phyloP scores from a whole-genome alignment of 2,113 vertebrate species.

The Oreochromis niloticus region DNA sequence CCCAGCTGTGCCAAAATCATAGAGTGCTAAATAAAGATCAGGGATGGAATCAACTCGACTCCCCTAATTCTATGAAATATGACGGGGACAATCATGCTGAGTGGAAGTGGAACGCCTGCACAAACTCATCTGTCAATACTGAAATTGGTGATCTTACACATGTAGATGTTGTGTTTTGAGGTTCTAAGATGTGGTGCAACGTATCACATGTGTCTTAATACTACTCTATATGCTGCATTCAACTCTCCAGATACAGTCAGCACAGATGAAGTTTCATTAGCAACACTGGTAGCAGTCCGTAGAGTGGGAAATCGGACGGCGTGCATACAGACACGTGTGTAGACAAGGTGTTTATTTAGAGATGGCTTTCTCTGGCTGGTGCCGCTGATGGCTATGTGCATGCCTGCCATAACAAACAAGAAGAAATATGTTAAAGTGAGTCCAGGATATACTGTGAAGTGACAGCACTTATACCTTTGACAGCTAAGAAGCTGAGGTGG shows the following conservation, averaged over 20 bases:
- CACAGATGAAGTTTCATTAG: slow-evolving; percentile 27
- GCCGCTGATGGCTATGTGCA: slow-evolving; percentile 91
- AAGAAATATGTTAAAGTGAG: background rate
- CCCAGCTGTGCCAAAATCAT: slow-evolving; percentile 6
- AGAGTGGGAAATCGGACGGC: background rate
- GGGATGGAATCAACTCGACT: background rate
- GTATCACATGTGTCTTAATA: slow-evolving; percentile 1
- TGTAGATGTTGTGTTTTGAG: background rate
- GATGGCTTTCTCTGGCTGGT: slow-evolving; percentile 85
- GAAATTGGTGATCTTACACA: background rate
- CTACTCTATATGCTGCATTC: background rate
- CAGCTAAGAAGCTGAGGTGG: background rate
- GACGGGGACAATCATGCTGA: background rate
- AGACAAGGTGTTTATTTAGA: slow-evolving; percentile 73
- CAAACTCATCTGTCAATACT: background rate
- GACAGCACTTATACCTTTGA: background rate
- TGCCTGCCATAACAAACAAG: slow-evolving; percentile 72
- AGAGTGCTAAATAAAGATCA: background rate
- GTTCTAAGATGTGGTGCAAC: background rate
- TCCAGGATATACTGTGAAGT: background rate
- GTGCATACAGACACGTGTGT: slow-evolving; percentile 1
- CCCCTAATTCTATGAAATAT: background rate
- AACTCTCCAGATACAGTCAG: slow-evolving; percentile 14
- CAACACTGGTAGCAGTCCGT: slow-evolving; percentile 25
- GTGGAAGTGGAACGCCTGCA: background rate